phyloP scores from a whole-genome alignment of 2,797 vertebrate species.

The Furcifer pardalis region DNA sequence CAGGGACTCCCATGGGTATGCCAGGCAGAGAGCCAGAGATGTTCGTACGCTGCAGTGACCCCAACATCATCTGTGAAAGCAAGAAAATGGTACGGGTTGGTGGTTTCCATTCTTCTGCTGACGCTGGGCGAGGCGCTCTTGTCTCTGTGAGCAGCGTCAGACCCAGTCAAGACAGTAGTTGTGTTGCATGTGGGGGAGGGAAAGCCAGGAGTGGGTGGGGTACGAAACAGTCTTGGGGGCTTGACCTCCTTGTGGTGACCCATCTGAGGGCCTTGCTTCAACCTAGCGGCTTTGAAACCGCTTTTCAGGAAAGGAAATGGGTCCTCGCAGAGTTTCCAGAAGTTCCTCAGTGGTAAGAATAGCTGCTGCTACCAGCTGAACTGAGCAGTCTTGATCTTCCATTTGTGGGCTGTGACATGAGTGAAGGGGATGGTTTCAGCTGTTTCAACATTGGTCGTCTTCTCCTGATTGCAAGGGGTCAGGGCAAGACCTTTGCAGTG shows the following conservation, averaged over 20 bases:
- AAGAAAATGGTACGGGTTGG: conserved; percentile 76
- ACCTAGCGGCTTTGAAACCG: neutral
- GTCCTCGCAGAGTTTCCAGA: too few relatives aligned
- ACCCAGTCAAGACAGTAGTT: neutral
- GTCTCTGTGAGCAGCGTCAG: neutral
- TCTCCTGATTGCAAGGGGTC: too few relatives aligned
- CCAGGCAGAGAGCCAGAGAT: conserved; percentile 62
- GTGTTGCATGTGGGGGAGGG: neutral
- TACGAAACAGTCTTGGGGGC: neutral
- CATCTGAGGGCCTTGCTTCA: neutral
- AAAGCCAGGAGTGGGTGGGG: neutral
- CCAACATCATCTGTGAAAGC: conserved; percentile 87
- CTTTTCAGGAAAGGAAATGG: neutral
- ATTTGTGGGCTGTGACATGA: neutral
- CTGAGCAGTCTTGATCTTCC: neutral
- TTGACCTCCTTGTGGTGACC: neutral
- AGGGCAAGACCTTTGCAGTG: too few relatives aligned
- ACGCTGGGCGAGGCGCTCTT: neutral
- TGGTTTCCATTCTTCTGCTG: neutral
- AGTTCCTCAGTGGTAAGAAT: neutral
- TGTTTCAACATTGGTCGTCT: neutral
- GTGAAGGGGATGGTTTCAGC: neutral
- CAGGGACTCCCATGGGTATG: conserved; percentile 62
- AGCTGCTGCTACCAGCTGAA: neutral
- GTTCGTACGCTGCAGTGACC: conserved; percentile 88